Evolutionary conservation across 2,888 invertebrate genomes (phyloP).

Genomic region (Drosophila ustulata): DNA sequence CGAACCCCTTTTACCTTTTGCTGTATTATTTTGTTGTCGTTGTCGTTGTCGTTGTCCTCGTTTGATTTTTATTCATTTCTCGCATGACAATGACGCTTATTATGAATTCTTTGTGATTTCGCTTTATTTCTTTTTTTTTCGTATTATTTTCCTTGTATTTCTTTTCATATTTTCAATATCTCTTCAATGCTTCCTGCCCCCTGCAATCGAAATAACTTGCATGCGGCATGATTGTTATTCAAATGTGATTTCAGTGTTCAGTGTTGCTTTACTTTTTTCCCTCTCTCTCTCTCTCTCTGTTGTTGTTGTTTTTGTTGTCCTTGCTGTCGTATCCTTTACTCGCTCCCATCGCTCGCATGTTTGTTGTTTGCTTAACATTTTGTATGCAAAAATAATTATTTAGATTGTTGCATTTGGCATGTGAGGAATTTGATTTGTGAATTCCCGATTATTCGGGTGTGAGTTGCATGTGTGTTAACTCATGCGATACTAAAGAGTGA

Average conservation of each 20-base stretch:
- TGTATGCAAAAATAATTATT: conserved; percentile 80
- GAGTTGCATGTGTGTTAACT: conserved; percentile 42
- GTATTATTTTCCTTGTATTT: conserved; percentile 45
- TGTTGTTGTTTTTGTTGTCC: conserved; percentile 34
- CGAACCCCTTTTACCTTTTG: conserved; percentile 67
- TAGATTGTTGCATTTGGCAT: conserved; percentile 76
- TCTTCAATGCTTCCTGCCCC: conserved; percentile 40
- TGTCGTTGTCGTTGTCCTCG: conserved; percentile 39
- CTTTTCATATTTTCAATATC: conserved; percentile 77
- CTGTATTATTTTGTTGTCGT: conserved; percentile 25
- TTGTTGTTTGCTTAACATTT: conserved; percentile 76
- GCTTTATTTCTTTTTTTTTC: conserved; percentile 49
- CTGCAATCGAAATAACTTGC: conserved; percentile 73
- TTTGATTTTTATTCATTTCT: conserved; percentile 77
- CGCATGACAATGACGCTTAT: conserved; percentile 83
- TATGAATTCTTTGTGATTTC: conserved; percentile 82
- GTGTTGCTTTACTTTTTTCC: conserved; percentile 28
- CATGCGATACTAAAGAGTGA: conserved; percentile 6
- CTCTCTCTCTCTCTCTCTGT: conserved; percentile 4
- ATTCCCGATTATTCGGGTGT: conserved; percentile 30
- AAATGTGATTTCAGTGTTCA: conserved; percentile 75
- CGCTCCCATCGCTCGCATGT: conserved; percentile 28
- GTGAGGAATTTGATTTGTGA: conserved; percentile 56
- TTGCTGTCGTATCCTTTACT: conserved; percentile 58
- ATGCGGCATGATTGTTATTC: conserved; percentile 79